A percentile compares a stretch with the other conserved stretches of the same genome.
Conservation (phyloP, 1,140 invertebrate genomes). For the Lordiphosa clarofinis region DNA sequence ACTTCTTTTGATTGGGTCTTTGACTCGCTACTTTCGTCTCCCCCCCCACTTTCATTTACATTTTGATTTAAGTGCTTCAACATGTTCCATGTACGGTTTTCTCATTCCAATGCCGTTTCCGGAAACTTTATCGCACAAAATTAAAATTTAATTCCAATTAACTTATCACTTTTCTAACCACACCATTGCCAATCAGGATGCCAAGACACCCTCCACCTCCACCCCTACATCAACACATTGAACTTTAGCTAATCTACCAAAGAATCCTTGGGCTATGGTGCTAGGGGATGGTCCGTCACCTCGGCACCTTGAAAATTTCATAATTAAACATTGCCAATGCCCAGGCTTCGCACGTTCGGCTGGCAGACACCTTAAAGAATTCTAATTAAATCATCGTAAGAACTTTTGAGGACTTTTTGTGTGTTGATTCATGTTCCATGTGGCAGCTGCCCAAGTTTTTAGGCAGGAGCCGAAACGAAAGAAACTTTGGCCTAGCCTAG, state of each 20-base stretch:
- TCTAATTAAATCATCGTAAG: slow-evolving; percentile 75
- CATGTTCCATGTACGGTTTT: not conserved
- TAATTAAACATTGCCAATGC: slow-evolving; percentile 61
- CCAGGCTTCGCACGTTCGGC: not conserved
- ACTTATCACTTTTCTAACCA: slow-evolving; percentile 38
- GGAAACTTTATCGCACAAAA: slow-evolving; percentile 44
- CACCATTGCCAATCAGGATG: slow-evolving; percentile 9
- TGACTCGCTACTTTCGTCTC: slow-evolving; percentile 3
- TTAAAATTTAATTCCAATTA: slow-evolving; percentile 58
- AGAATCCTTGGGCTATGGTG: slow-evolving; percentile 20
- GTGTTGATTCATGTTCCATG: slow-evolving; percentile 73
- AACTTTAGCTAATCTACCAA: slow-evolving; percentile 55
- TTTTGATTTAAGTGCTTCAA: slow-evolving; percentile 22
- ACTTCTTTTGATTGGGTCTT: slow-evolving; percentile 39
- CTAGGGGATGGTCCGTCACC: not conserved
- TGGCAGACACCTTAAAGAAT: slow-evolving; percentile 68
- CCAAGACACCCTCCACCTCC: slow-evolving; percentile 10
- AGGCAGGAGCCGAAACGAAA: slow-evolving; percentile 2
- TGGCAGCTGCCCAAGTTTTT: slow-evolving; percentile 68
- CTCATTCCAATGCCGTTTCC: not conserved
- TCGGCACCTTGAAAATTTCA: slow-evolving; percentile 71
- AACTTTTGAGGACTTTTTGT: slow-evolving; percentile 67
- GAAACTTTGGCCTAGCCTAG: slow-evolving; percentile 34
- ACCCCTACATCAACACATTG: slow-evolving; percentile 43
- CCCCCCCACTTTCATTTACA: slow-evolving; percentile 22